Evolutionary conservation across 2,113 vertebrate genomes (phyloP).

Genomic region (Callionymus lyra): DNA sequence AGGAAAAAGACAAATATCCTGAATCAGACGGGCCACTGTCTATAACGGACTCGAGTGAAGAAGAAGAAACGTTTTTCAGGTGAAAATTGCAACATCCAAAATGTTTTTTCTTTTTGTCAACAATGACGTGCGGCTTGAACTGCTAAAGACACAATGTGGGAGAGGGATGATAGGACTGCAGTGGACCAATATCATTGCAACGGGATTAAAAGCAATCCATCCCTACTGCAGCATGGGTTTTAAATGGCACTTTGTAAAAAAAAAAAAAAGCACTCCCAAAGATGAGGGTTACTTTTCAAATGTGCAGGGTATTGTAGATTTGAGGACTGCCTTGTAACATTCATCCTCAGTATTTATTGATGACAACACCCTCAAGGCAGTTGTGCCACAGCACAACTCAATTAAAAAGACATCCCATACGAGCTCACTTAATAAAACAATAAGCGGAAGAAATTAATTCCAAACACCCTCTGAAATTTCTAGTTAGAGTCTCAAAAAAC

Average conservation of each 20-base stretch:
- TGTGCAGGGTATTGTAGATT: neutral
- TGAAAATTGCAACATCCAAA: neutral
- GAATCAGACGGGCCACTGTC: too few species aligned
- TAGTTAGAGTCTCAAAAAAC: neutral
- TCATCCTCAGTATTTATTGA: neutral
- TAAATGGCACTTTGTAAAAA: neutral
- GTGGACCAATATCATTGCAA: neutral
- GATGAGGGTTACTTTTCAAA: neutral
- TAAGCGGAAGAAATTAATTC: neutral
- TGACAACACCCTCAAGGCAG: neutral
- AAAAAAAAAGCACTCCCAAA: neutral
- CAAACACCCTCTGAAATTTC: neutral
- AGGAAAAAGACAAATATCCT: too few species aligned
- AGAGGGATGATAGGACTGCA: neutral
- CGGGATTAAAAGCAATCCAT: neutral
- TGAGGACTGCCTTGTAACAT: neutral
- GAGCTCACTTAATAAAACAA: neutral
- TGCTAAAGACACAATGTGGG: neutral
- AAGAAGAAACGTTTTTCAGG: neutral
- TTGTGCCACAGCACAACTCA: neutral
- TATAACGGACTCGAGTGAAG: too few species aligned
- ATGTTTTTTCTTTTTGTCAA: neutral
- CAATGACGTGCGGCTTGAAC: neutral
- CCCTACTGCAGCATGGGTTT: neutral
- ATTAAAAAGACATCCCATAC: neutral